phyloP scores from a whole-genome alignment of 1,140 invertebrate genomes.

The Trinorchestia longiramus region DNA sequence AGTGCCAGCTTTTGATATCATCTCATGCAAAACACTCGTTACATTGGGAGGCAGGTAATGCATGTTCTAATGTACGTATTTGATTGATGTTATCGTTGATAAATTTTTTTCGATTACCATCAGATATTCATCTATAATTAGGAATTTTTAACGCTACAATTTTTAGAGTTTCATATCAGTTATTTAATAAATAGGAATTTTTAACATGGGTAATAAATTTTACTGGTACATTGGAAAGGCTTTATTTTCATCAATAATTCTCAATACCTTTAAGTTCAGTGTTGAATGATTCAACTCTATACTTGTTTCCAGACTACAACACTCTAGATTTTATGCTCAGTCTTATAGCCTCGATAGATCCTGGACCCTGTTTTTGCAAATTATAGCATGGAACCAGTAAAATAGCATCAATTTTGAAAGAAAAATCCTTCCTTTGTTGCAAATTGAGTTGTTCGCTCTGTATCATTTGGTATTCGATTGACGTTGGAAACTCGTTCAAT shows the following conservation, averaged over 20 bases:
- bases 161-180: background rate
- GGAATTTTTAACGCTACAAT: background rate
- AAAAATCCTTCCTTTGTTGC: conserved; percentile 10
- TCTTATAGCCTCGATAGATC: background rate
- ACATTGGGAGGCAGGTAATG: background rate
- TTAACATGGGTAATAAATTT: background rate
- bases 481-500: conserved; percentile 41
- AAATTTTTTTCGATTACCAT: background rate
- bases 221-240: background rate
- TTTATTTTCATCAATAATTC: background rate
- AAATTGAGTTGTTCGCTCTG: conserved; percentile 40
- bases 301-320: background rate
- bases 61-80: background rate
- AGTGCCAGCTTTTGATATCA: background rate
- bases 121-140: background rate
- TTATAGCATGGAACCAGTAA: background rate
- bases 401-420: background rate
- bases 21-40: background rate
- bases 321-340: background rate
- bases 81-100: background rate
- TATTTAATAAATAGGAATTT: background rate
- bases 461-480: conserved; percentile 50
- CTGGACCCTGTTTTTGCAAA: background rate
- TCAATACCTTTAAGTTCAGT: background rate
- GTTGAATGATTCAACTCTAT: background rate